Percentiles rank a stretch among this genome's conserved stretches.
phyloP scores from a whole-genome alignment of 1,140 invertebrate species.

The Mya arenaria region DNA sequence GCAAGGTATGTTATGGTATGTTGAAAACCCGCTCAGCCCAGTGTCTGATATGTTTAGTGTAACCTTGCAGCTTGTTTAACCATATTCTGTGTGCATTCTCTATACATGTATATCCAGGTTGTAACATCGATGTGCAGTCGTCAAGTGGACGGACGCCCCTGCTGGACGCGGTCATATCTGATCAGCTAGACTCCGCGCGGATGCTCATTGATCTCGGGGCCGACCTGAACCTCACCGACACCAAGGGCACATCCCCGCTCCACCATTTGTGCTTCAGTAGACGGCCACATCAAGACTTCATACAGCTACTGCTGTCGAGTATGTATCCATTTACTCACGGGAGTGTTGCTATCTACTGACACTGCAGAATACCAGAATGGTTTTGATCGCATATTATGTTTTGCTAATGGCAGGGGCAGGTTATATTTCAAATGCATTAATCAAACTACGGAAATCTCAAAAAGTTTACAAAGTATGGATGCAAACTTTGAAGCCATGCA shows the following conservation, averaged over 20 bases:
- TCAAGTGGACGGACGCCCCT: constrained; percentile 31
- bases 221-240: constrained; percentile 54
- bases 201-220: constrained; percentile 55
- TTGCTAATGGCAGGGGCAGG: no score
- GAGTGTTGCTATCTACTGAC: no score
- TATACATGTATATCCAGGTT: constrained; percentile 13
- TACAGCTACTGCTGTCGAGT: constrained; percentile 41
- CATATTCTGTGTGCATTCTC: no score
- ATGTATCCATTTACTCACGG: no score
- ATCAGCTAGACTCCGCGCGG: neutral
- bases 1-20: neutral
- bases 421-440: no score
- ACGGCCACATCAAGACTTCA: constrained; percentile 31
- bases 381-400: no score
- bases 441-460: no score
- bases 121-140: constrained; percentile 33
- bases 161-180: constrained; percentile 30
- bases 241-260: constrained; percentile 58
- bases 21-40: neutral
- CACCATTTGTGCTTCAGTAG: constrained; percentile 33
- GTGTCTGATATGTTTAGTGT: neutral
- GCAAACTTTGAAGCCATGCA: no score
- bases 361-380: no score
- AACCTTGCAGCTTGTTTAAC: no score
- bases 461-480: no score